Evolutionary conservation across 2,888 invertebrate species (phyloP).

Genomic region (Sussaba pulchella): DNA sequence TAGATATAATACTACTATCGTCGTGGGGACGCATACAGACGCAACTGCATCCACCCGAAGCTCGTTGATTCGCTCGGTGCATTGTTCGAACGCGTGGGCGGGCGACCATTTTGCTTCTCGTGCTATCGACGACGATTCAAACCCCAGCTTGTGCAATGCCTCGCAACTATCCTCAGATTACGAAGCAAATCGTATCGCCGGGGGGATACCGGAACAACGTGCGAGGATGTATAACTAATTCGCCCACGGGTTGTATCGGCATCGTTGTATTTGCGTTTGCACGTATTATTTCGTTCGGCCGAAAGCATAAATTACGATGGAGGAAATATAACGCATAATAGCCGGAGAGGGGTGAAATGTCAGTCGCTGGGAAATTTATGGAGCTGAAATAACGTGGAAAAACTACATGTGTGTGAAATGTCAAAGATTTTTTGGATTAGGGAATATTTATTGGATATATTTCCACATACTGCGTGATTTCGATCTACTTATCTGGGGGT

Average conservation of each 20-base stretch:
- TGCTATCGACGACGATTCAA: not conserved
- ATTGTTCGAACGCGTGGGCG: conserved; percentile 22
- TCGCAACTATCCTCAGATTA: conserved; percentile 15
- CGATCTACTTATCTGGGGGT: no score
- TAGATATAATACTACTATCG: conserved; percentile 6
- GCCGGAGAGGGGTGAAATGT: not conserved
- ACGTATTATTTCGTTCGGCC: no score
- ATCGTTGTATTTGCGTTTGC: no score
- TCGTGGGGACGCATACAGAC: not conserved
- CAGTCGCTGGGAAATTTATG: not conserved
- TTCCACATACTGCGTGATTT: no score
- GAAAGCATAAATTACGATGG: conserved; percentile 4
- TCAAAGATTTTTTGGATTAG: no score
- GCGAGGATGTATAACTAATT: not conserved
- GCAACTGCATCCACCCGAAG: not conserved
- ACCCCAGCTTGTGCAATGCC: conserved; percentile 6
- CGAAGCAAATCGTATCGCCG: conserved; percentile 6
- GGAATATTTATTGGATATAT: no score
- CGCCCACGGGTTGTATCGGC: not conserved
- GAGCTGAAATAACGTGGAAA: no score
- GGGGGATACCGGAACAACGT: conserved; percentile 6
- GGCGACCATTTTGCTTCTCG: no score
- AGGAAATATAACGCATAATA: not conserved
- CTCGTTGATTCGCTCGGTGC: not conserved
- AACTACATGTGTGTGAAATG: no score